Base-by-base conservation (phyloP, 2,888 invertebrate genomes). In the Dolomedes plantarius region DNA sequence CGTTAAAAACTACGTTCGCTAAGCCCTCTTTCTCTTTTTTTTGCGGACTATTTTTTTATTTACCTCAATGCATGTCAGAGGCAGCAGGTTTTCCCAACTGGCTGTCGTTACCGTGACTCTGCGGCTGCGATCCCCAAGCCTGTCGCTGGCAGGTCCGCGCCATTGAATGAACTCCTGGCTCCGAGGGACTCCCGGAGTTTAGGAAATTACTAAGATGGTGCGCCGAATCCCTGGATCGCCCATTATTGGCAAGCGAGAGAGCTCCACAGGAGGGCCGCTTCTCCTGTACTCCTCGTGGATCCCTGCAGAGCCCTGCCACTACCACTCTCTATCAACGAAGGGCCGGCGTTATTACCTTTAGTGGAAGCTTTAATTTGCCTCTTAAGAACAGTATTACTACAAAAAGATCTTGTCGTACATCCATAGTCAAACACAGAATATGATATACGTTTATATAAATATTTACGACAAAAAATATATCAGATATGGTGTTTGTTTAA, bases 341-440 rank as follows among this genome's bases (percentile, higher is more conserved):
- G 80, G 19, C 46, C 72, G 62, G 76, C 76, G 76, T 83, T 83
- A 83, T 83, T 83, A 76, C 82, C 82, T 76, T 83, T 83, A 83
- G 82, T 83, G 76, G 76, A 83, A 76, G 82, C 82, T 76, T 83
- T 83, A 83, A 83, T 83, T 83, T 83, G 82, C 82, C 82, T 83
- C 67, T 74, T 76, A 76, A 83, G 67, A 23, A 23, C 11, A 81
- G 68, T 74, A 81, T 74, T 62, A 56, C 73, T 68, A 56, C 23
- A 56, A 16, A 56, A 56, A 56, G 11, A 16, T 2, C 2, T 11
- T 46, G 16, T 46, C 41, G 41, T n/a, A n/a, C n/a, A n/a, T n/a
- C n/a, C n/a, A n/a, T n/a, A n/a, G n/a, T n/a, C n/a, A n/a, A n/a
- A n/a, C n/a, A n/a, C n/a, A n/a, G n/a, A n/a, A n/a, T n/a, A n/a